Evolutionary conservation across 2,888 invertebrate species (phyloP).

Genomic region (Drosophila setosimentum): DNA sequence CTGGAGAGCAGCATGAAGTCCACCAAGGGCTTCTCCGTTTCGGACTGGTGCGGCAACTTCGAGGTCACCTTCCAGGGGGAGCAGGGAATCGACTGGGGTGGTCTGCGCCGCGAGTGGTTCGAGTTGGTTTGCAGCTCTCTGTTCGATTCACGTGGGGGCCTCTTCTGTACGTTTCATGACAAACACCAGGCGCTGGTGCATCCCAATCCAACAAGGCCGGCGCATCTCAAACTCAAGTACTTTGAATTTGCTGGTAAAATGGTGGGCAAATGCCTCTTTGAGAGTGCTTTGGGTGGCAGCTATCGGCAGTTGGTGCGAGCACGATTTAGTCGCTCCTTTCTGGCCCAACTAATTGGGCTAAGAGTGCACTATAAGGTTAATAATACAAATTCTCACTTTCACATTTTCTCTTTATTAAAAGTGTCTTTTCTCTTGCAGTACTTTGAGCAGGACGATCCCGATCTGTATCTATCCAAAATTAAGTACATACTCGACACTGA

Average conservation of each 20-base stretch:
- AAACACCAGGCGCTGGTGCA: constrained; percentile 95
- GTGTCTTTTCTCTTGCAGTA: constrained; percentile 87
- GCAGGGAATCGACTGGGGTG: constrained; percentile 98
- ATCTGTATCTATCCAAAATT: constrained; percentile 96
- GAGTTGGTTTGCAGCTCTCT: constrained; percentile 94
- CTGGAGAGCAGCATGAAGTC: constrained; percentile 94
- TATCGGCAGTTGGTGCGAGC: constrained; percentile 96
- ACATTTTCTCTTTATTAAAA: not conserved
- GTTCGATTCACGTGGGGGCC: constrained; percentile 93
- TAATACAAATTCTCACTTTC: accelerated
- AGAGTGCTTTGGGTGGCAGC: constrained; percentile 95
- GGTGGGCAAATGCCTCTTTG: constrained; percentile 97
- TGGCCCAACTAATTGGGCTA: constrained; percentile 97
- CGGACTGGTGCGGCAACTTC: constrained; percentile 97
- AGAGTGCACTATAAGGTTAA: constrained; percentile 95
- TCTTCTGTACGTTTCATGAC: constrained; percentile 95
- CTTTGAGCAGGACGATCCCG: constrained; percentile 98
- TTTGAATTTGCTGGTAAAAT: constrained; percentile 97
- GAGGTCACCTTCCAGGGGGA: constrained; percentile 97
- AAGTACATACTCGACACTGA: constrained; percentile 96
- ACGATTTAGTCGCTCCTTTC: constrained; percentile 95
- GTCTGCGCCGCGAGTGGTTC: constrained; percentile 97
- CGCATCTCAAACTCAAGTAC: constrained; percentile 93
- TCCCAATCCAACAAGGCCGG: constrained; percentile 92
- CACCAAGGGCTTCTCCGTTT: constrained; percentile 92